Evolutionary conservation across 1,140 invertebrate species (phyloP).

Genomic region (Zaprionus nigranus): DNA sequence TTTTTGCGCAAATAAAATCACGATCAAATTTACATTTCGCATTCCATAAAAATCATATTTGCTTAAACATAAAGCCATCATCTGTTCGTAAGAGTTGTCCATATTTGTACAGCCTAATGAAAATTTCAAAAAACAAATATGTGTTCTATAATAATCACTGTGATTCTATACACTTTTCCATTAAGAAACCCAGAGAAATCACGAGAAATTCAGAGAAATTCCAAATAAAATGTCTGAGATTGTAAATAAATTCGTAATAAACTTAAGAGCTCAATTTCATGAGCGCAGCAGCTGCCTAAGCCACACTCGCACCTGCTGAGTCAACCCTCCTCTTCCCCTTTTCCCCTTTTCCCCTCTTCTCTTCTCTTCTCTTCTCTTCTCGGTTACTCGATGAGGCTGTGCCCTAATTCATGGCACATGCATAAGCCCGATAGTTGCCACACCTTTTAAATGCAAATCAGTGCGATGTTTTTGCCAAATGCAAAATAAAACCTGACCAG

Average conservation of each 20-base stretch:
- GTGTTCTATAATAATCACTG: background rate
- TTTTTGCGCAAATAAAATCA: background rate
- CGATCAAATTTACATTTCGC: background rate
- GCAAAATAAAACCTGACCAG: constrained; percentile 39
- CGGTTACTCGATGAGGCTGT: background rate
- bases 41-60: background rate
- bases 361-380: too few species aligned
- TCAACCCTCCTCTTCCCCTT: background rate
- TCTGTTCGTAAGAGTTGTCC: background rate
- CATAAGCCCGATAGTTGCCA: constrained; percentile 51
- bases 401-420: constrained; percentile 9
- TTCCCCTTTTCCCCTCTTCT: too few species aligned
- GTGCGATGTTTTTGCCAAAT: constrained; percentile 63
- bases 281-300: background rate
- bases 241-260: constrained; percentile 15
- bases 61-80: constrained; percentile 1
- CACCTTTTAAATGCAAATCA: constrained; percentile 80
- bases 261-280: constrained; percentile 32
- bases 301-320: background rate
- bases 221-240: constrained; percentile 1
- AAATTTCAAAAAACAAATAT: background rate
- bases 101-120: background rate
- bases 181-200: background rate
- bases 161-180: background rate
- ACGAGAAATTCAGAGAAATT: background rate